Base-by-base conservation (phyloP, 2,888 invertebrate genomes). In the Pardosa pseudoannulata region DNA sequence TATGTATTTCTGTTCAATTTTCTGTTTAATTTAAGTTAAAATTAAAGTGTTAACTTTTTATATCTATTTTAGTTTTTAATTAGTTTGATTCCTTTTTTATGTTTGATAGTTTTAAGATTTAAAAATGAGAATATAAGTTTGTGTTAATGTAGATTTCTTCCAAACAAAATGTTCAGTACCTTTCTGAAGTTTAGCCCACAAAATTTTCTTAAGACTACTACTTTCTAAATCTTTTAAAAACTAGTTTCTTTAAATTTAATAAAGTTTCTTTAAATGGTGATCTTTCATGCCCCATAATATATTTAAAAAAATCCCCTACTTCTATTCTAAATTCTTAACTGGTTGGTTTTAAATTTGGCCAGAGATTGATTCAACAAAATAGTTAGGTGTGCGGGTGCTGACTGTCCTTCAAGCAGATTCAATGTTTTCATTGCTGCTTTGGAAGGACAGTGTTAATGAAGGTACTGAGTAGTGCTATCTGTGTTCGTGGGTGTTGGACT, bases 401-500 rank as follows among this genome's bases (percentile, higher is more conserved):
- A 85, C 83, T 85, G 67, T 85, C 83, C 83, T 85, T 85, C 83
- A 56, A 85, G 83, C 83, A 76, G 72, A 36, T 39, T 70, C 39
- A 62, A 78, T 78, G 64, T 74, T 39, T 23, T 23, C 74, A 28
- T 28, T 64, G 11, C 31, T 74, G 83, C 83, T 85, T 85, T 85
- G 83, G 83, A 85, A 85, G 83, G 83, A 85, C 67, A 85, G 83
- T 85, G 83, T 78, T 19, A 46, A n/a, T 68, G 56, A 56, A 83
- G 36, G 70, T 70, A 70, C 32, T 27, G 50, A 67, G 65, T 67
- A 67, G 67, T 67, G 36, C 16, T 67, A 67, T 67, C 36, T 67
- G 67, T 67, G 67, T 32, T 67, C 27, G 67, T 39, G 70, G 75
- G 81, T 75, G 75, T 70, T 75, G 67, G 79, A 81, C 81, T 81